Base-by-base conservation (phyloP, 2,113 vertebrate genomes). In the Myrmophylax atrothorax region DNA sequence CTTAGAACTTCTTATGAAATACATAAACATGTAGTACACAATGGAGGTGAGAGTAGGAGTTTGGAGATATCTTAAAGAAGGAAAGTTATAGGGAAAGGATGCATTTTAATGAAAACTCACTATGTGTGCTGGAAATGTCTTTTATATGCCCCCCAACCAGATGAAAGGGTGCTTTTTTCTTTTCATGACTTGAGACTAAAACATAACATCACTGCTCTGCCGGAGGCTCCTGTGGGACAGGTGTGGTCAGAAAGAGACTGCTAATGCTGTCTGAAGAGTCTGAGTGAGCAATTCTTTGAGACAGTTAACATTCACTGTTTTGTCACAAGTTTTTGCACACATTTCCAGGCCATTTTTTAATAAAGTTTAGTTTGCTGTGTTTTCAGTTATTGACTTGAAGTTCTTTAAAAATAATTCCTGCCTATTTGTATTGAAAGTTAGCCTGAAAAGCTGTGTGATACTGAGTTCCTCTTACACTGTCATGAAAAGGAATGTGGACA, bases 171-270 rank as follows among this genome's bases (percentile, higher is more conserved):
- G 38, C 64, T 86, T 92, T 96, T 88, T 93, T 90, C 52, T 85
- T 62, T 78, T 91, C 59, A 67, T 80, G 35, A 95, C 67, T 56
- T 93, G 85, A 96, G 87, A 96, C 95, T 74, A 94, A 96, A 96
- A 67, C 82, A 94, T 97, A 97, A 96, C 96, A 95, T 94, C 95
- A 94, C 49, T 84, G 25, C 67, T 74, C 63, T 0, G 7, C 87
- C 88, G 87, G 94, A 97, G 87, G 96, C 93, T 97, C 95, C 94
- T 96, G 52, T 93, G 95, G 96, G 94, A 96, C 90, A 96, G 93
- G 93, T 97, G 91, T 97, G 96, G 93, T 95, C 94, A 95, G 95
- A 94, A 94, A 89, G 95, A 88, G 90, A 88, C 94, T 95, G 77
- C 77, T 94, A 85, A 64, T 1, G 4, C 84, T 89, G 84, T 94